phyloP scores from a whole-genome alignment of 2,888 invertebrate species.

The Fragum whitleyi region DNA sequence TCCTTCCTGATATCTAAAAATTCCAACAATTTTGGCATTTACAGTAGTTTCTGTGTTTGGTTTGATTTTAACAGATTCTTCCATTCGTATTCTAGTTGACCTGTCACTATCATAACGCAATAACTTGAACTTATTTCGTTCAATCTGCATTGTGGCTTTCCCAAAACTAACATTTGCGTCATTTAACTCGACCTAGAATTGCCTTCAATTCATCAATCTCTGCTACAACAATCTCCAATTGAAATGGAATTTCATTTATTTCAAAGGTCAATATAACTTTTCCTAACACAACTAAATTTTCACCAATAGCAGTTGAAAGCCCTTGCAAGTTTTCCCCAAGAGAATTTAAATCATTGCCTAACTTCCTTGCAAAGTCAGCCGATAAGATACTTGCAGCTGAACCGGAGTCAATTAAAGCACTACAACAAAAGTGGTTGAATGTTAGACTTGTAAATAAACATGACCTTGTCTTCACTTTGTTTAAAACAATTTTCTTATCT shows the following conservation, averaged over 20 bases:
- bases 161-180: constrained; percentile 42
- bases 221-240: constrained; percentile 44
- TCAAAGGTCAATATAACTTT: constrained; percentile 24
- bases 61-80: constrained; percentile 22
- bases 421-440: not conserved
- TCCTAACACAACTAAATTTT: constrained; percentile 8
- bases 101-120: constrained; percentile 11
- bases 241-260: constrained; percentile 25
- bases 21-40: constrained; percentile 12
- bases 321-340: not conserved
- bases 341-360: not conserved
- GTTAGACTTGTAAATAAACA: not conserved
- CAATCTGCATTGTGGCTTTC: constrained; percentile 27
- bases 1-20: not conserved
- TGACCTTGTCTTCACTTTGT: not conserved
- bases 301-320: constrained; percentile 36
- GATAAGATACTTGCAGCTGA: not conserved
- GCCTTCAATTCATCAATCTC: constrained; percentile 31
- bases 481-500: constrained; percentile 12
- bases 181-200: constrained; percentile 49
- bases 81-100: constrained; percentile 37
- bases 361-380: not conserved
- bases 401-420: not conserved
- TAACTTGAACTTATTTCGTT: constrained; percentile 30
- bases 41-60: constrained; percentile 24